Conservation (phyloP, 2,113 vertebrate species). For the Oryzias melastigma region DNA sequence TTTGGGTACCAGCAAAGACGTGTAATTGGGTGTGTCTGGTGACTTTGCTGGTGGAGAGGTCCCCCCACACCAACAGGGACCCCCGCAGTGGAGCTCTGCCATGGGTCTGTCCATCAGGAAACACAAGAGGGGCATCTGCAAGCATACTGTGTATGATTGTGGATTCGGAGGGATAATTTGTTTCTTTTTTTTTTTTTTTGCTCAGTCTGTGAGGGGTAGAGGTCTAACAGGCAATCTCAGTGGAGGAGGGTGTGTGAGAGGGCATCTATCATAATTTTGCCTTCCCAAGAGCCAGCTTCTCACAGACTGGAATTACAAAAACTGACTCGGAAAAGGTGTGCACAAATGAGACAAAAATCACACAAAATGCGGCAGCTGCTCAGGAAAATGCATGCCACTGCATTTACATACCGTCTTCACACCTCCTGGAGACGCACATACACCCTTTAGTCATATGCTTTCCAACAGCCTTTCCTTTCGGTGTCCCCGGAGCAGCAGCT, state of each 20-base stretch:
- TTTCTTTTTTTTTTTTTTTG: conserved; percentile 45
- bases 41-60: conserved; percentile 73
- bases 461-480: conserved; percentile 53
- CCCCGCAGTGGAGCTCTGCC: conserved; percentile 52
- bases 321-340: conserved; percentile 56
- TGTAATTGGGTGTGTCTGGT: conserved; percentile 45
- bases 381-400: conserved; percentile 10
- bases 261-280: conserved; percentile 73
- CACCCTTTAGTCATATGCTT: conserved; percentile 14
- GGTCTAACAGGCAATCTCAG: conserved; percentile 62
- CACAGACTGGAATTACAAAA: conserved; percentile 66
- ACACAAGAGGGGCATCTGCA: conserved; percentile 36
- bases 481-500: conserved; percentile 45
- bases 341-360: conserved; percentile 55
- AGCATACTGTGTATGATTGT: conserved; percentile 42
- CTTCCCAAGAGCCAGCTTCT: conserved; percentile 67
- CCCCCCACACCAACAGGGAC: conserved; percentile 46
- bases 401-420: conserved; percentile 30
- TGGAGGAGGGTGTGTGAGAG: conserved; percentile 52
- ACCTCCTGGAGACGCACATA: conserved; percentile 33
- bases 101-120: conserved; percentile 56
- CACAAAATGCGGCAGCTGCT: conserved; percentile 31
- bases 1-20: conserved; percentile 43
- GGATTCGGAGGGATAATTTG: conserved; percentile 56
- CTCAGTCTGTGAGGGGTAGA: conserved; percentile 42